A percentile compares a stretch with the other conserved stretches of the same genome.
Conservation (phyloP, 2,113 vertebrate genomes). For the Ahaetulla prasina region DNA sequence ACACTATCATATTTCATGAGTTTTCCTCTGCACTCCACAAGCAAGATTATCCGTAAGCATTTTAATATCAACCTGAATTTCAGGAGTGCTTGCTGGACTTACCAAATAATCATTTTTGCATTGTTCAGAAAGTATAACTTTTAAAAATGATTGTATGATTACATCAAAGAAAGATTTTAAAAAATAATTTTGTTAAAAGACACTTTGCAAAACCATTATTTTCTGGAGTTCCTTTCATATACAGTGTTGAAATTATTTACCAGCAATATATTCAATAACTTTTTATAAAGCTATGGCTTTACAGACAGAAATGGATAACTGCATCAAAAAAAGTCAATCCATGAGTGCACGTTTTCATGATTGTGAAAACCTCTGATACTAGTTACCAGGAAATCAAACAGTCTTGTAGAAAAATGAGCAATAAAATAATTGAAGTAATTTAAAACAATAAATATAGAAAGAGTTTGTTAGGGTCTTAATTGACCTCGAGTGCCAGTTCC, state of each 20-base stretch:
- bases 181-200: slow-evolving; percentile 34
- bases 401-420: slow-evolving; percentile 59
- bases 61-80: slow-evolving; percentile 26
- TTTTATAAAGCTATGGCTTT: slow-evolving; percentile 48
- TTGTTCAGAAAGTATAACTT: slow-evolving; percentile 32
- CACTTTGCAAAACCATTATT: slow-evolving; percentile 26
- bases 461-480: slow-evolving; percentile 72
- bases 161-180: slow-evolving; percentile 26
- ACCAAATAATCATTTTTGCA: slow-evolving; percentile 29
- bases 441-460: slow-evolving; percentile 64
- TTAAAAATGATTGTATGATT: slow-evolving; percentile 39
- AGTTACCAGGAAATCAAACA: slow-evolving; percentile 63
- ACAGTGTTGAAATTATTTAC: slow-evolving; percentile 31
- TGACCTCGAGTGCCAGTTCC: slow-evolving; percentile 72
- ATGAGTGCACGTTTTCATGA: slow-evolving; percentile 47
- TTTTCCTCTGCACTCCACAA: slow-evolving; percentile 15
- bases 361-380: slow-evolving; percentile 57
- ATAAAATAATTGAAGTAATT: slow-evolving; percentile 57
- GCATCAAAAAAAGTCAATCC: slow-evolving; percentile 52
- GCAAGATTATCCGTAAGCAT: slow-evolving; percentile 9
- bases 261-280: slow-evolving; percentile 33
- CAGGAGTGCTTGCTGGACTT: slow-evolving; percentile 34
- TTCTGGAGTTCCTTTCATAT: not conserved
- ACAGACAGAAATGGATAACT: slow-evolving; percentile 41
- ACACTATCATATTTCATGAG: not conserved